Percentiles rank a stretch among this genome's conserved stretches.
phyloP scores from a whole-genome alignment of 2,888 invertebrate species.

The Nemurella pictetii region DNA sequence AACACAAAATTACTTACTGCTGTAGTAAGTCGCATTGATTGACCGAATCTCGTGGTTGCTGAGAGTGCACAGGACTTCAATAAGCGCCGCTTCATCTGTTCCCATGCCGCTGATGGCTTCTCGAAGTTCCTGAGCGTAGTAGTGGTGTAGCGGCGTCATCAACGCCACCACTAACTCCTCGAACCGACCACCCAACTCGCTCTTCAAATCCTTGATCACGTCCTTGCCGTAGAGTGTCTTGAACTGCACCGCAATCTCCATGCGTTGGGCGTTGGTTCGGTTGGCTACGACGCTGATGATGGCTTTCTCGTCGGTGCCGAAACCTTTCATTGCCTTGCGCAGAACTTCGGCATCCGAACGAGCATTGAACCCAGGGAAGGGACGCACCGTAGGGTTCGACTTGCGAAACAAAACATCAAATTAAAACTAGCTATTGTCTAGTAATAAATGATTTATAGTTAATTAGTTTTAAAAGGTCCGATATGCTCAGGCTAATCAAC shows the following conservation, averaged over 20 bases:
- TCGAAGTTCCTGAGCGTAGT: slow-evolving; percentile 80
- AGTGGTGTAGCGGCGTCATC: slow-evolving; percentile 83
- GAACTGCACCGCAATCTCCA: slow-evolving; percentile 78
- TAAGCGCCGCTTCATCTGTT: slow-evolving; percentile 81
- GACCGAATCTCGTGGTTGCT: slow-evolving; percentile 82
- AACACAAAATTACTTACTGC: slow-evolving; percentile 75
- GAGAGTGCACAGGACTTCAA: slow-evolving; percentile 87
- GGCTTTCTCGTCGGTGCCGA: slow-evolving; percentile 88
- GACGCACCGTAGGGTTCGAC: slow-evolving; percentile 75
- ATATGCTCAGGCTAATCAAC: no score
- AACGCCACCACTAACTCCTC: slow-evolving; percentile 80
- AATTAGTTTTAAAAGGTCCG: no score
- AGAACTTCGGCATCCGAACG: slow-evolving; percentile 77
- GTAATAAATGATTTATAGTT: no score
- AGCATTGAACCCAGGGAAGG: slow-evolving; percentile 77
- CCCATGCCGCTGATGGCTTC: slow-evolving; percentile 83
- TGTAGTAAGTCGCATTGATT: slow-evolving; percentile 75
- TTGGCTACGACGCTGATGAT: slow-evolving; percentile 82
- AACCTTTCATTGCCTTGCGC: slow-evolving; percentile 90
- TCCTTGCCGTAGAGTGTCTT: slow-evolving; percentile 84
- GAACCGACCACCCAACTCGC: slow-evolving; percentile 87
- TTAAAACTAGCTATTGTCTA: no score
- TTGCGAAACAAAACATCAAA: slow-evolving; percentile 49
- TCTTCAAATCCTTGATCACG: slow-evolving; percentile 79
- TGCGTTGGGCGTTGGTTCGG: slow-evolving; percentile 82